A percentile compares a stretch with the other conserved stretches of the same genome.
Conservation (phyloP, 2,888 invertebrate species). For the Sclerodermus sp. region DNA sequence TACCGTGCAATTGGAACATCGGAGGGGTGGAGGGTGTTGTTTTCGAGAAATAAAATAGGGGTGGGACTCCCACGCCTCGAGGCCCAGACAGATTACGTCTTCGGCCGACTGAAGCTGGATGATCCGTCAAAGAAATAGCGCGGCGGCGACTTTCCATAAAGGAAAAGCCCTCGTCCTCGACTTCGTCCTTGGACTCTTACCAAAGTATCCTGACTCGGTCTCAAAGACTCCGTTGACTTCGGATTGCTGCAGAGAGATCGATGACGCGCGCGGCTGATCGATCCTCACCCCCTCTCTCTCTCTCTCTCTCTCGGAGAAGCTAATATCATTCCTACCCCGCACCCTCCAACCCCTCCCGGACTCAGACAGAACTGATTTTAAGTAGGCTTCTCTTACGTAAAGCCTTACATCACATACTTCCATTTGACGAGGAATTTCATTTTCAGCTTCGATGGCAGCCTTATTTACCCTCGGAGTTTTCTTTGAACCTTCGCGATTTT, state of each 20-base stretch:
- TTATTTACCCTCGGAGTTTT: no score
- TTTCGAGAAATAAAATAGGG: slow-evolving; percentile 30
- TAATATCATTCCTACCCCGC: slow-evolving; percentile 2
- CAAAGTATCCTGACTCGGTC: slow-evolving; percentile 20
- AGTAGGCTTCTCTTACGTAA: no score
- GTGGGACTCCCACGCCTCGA: slow-evolving; percentile 34
- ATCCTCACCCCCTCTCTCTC: slow-evolving; percentile 1
- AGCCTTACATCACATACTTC: no score
- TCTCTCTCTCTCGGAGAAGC: slow-evolving; percentile 3
- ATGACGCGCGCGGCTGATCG: neutral
- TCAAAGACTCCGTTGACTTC: slow-evolving; percentile 4
- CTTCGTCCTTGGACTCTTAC: slow-evolving; percentile 33
- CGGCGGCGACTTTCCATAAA: slow-evolving; percentile 24
- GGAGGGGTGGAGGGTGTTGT: slow-evolving; percentile 9
- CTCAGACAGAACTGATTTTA: no score
- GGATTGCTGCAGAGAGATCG: slow-evolving; percentile 13
- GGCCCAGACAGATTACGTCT: slow-evolving; percentile 40
- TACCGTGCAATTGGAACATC: no score
- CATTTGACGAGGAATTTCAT: no score
- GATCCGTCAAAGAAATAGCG: slow-evolving; percentile 39
- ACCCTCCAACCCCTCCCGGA: no score
- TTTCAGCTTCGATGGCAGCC: no score
- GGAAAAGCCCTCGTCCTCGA: slow-evolving; percentile 14
- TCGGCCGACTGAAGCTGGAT: slow-evolving; percentile 35
- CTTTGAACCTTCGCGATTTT: no score